Evolutionary conservation across 2,113 vertebrate genomes (phyloP).

Genomic region (Pagrus major): DNA sequence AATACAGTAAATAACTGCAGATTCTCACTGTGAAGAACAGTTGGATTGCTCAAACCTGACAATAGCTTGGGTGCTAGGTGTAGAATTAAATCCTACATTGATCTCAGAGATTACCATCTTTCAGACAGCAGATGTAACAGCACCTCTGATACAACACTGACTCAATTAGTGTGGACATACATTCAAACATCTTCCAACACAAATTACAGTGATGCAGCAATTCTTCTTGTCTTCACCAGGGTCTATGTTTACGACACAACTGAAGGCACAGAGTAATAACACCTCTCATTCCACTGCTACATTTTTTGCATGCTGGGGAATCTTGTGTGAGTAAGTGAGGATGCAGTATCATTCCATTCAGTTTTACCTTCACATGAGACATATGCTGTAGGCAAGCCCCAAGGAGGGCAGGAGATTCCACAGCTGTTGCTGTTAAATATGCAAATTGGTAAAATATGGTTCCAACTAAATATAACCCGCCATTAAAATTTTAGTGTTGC

Average conservation of each 20-base stretch:
- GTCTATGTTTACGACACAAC: neutral
- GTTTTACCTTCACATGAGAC: conserved; percentile 58
- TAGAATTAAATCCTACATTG: conserved; percentile 14
- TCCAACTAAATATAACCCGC: conserved; percentile 66
- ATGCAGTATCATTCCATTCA: conserved; percentile 38
- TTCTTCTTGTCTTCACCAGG: neutral
- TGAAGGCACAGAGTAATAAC: neutral
- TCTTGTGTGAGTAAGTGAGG: conserved; percentile 27
- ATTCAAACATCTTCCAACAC: neutral
- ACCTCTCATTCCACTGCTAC: neutral
- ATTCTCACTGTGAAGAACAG: neutral
- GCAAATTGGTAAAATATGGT: conserved; percentile 70
- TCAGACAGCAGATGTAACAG: conserved; percentile 1
- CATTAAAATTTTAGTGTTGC: conserved; percentile 67
- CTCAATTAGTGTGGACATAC: conserved; percentile 10
- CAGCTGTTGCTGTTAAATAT: conserved; percentile 73
- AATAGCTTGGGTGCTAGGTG: conserved; percentile 4
- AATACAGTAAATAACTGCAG: conserved; percentile 2
- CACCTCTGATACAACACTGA: conserved; percentile 9
- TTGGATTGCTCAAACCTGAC: neutral
- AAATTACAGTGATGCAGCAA: neutral
- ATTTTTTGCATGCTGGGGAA: neutral
- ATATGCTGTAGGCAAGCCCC: conserved; percentile 57
- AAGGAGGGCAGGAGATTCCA: conserved; percentile 63
- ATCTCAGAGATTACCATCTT: conserved; percentile 27